phyloP scores from a whole-genome alignment of 2,888 invertebrate species.

The Synanthedon formicaeformis region DNA sequence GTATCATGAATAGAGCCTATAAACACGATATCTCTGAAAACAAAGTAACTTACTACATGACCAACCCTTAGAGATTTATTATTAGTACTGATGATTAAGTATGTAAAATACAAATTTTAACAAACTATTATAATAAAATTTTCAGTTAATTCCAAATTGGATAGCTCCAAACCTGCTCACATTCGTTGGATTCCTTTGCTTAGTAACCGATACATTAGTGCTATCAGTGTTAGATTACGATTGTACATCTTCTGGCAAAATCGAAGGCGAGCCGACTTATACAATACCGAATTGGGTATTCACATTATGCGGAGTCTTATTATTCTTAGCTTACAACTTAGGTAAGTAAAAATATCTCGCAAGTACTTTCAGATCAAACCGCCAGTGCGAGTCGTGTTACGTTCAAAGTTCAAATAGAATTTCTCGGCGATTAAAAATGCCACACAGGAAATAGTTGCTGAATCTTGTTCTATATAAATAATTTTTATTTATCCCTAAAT shows the following conservation, averaged over 20 bases:
- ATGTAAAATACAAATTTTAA: not conserved
- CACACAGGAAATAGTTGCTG: too few species aligned
- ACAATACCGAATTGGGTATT: conserved; percentile 87
- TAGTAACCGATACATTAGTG: conserved; percentile 82
- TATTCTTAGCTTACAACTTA: conserved; percentile 94
- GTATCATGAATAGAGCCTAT: too few species aligned
- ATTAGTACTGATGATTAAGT: too few species aligned
- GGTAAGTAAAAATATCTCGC: conserved; percentile 69
- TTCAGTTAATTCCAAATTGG: conserved; percentile 90
- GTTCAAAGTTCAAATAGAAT: too few species aligned
- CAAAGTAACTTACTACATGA: too few species aligned
- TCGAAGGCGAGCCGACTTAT: conserved; percentile 25
- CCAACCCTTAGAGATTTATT: too few species aligned
- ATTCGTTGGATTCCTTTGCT: conserved; percentile 93
- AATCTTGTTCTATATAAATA: too few species aligned
- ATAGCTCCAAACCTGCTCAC: conserved; percentile 97
- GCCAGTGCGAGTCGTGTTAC: too few species aligned
- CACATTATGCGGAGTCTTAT: conserved; percentile 82
- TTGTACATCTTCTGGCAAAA: conserved; percentile 67
- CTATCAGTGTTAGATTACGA: conserved; percentile 87
- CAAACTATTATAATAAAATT: conserved; percentile 1
- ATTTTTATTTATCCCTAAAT: too few species aligned
- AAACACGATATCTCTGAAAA: too few species aligned
- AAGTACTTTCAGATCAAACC: not conserved
- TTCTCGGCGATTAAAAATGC: too few species aligned